Percentiles rank a stretch among this genome's conserved stretches.
phyloP scores from a whole-genome alignment of 2,113 vertebrate genomes.

The Centropristis striata region DNA sequence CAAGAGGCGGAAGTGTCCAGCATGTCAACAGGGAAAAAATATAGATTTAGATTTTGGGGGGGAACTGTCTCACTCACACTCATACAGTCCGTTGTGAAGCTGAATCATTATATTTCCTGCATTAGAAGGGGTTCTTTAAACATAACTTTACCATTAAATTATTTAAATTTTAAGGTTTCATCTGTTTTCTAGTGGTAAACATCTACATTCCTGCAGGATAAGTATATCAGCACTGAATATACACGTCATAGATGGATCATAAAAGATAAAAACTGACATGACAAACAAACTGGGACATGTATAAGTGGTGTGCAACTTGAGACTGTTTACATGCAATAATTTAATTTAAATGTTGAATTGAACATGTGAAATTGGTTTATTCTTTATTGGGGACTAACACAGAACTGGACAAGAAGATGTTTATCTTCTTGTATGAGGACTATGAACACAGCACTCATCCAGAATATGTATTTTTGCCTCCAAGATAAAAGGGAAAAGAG shows the following conservation, averaged over 20 bases:
- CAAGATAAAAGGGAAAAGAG: background rate
- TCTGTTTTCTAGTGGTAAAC: too few relatives aligned
- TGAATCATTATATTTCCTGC: background rate
- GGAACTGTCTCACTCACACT: too few relatives aligned
- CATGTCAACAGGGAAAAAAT: too few relatives aligned
- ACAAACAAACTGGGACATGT: background rate
- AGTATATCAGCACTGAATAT: background rate
- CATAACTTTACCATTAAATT: background rate
- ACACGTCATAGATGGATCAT: background rate
- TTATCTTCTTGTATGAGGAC: background rate
- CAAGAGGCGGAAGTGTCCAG: too few relatives aligned
- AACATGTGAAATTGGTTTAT: too few relatives aligned
- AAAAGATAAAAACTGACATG: background rate
- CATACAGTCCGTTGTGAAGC: background rate
- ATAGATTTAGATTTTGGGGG: too few relatives aligned
- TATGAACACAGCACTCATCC: too few relatives aligned
- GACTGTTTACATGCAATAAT: too few relatives aligned
- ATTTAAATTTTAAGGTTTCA: background rate
- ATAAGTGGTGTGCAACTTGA: too few relatives aligned
- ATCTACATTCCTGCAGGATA: background rate
- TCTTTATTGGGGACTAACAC: too few relatives aligned
- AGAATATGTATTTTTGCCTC: background rate
- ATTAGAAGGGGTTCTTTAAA: background rate
- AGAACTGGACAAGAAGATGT: background rate
- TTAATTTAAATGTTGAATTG: too few relatives aligned